phyloP scores from a whole-genome alignment of 2,797 vertebrate species.

The Fistularia tabacaria region DNA sequence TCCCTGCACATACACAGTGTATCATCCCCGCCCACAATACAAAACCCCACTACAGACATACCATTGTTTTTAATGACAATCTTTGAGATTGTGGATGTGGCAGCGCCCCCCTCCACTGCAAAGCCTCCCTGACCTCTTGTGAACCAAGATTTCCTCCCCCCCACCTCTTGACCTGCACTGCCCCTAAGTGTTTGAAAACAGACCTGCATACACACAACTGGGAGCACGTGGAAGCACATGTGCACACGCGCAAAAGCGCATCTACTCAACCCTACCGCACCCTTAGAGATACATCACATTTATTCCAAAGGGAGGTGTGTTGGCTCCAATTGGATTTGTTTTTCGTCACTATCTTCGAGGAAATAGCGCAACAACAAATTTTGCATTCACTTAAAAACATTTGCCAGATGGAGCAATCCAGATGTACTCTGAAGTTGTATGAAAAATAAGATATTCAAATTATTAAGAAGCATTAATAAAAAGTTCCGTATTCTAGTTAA shows the following conservation, averaged over 20 bases:
- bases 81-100: no score
- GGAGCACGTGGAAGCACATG: not conserved
- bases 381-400: not conserved
- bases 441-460: not conserved
- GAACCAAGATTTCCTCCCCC: slow-evolving; percentile 10
- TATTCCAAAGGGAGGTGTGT: not conserved
- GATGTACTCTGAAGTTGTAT: not conserved
- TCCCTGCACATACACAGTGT: slow-evolving; percentile 12
- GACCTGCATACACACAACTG: slow-evolving; percentile 17
- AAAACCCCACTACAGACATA: slow-evolving; percentile 16
- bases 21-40: slow-evolving; percentile 13
- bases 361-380: no score
- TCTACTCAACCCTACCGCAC: not conserved
- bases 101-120: not conserved
- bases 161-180: slow-evolving; percentile 43
- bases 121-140: slow-evolving; percentile 7
- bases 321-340: no score
- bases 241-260: not conserved
- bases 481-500: not conserved
- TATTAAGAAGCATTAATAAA: not conserved
- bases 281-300: not conserved
- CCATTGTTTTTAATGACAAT: slow-evolving; percentile 1
- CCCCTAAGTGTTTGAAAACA: slow-evolving; percentile 49
- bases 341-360: no score
- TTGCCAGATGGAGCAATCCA: not conserved